These are phyloP conservation scores for Drosophila pectinifera DNA, from an alignment of 1,140 invertebrate genomes.

Conservation along the genomic window DNA sequence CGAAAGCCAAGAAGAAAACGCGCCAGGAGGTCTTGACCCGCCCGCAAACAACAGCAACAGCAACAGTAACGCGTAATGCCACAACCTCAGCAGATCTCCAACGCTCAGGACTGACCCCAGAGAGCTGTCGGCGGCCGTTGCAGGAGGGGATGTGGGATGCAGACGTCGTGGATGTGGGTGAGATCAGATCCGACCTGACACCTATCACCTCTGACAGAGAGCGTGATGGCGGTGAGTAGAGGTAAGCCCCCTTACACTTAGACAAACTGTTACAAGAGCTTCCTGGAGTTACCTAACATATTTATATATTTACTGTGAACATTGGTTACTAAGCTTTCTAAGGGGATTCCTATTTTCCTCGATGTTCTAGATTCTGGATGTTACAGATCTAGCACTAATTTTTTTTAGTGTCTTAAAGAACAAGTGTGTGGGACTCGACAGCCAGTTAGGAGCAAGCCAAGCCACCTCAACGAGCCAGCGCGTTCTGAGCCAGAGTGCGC, in stretches of 20 bases:
- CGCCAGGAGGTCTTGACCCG: constrained; percentile 46
- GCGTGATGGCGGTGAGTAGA: constrained; percentile 54
- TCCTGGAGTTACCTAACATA: no score
- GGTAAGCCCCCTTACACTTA: constrained; percentile 12
- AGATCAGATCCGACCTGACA: constrained; percentile 43
- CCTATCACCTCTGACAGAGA: constrained; percentile 66
- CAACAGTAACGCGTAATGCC: background rate
- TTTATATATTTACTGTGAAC: no score
- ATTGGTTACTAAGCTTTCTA: no score
- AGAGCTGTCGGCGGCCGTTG: constrained; percentile 28
- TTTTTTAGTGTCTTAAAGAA: constrained; percentile 4
- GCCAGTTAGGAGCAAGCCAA: constrained; percentile 17
- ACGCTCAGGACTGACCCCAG: constrained; percentile 61
- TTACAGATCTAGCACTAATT: background rate
- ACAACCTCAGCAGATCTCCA: constrained; percentile 45
- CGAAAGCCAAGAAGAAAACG: constrained; percentile 51
- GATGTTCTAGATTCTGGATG: no score
- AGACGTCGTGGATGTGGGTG: constrained; percentile 42
- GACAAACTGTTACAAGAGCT: background rate
- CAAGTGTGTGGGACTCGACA: constrained; percentile 18
- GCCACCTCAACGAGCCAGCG: constrained; percentile 10
- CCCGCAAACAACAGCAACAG: constrained; percentile 35
- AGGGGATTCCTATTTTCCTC: no score
- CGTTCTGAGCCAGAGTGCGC: constrained; percentile 42
- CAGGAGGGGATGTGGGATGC: constrained; percentile 3